Conservation (phyloP, 23 tunicate genomes). For the Oikopleura dioica region DNA sequence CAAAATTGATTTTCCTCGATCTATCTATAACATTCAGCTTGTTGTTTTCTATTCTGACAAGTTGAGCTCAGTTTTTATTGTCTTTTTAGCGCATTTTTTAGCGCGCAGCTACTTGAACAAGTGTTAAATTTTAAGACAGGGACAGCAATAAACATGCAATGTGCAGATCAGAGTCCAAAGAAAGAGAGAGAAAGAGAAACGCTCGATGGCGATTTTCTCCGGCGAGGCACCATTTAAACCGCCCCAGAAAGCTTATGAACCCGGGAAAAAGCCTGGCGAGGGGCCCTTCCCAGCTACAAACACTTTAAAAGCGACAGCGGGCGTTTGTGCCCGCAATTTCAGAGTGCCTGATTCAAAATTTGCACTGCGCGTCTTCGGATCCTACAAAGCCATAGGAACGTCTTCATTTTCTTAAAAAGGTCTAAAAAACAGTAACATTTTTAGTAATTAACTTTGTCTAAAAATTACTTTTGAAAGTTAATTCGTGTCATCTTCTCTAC, state of each 20-base stretch:
- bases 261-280: neutral
- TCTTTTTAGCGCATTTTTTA: no score
- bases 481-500: neutral
- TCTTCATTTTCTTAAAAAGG: neutral
- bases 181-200: no score
- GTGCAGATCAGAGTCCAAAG: no score
- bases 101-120: no score
- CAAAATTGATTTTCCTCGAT: no score
- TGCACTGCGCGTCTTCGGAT: neutral
- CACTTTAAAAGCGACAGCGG: neutral
- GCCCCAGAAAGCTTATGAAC: neutral
- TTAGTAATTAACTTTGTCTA: neutral
- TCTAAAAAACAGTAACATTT: neutral
- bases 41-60: no score
- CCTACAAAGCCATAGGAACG: slow-evolving; percentile 9
- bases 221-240: no score
- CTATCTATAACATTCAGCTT: no score
- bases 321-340: neutral
- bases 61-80: no score
- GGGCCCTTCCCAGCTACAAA: neutral
- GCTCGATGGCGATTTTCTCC: no score
- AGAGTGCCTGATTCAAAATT: neutral
- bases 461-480: neutral
- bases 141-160: no score
- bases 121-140: no score